Conservation (phyloP, 2,888 invertebrate species). For the Chrysolina americana region DNA sequence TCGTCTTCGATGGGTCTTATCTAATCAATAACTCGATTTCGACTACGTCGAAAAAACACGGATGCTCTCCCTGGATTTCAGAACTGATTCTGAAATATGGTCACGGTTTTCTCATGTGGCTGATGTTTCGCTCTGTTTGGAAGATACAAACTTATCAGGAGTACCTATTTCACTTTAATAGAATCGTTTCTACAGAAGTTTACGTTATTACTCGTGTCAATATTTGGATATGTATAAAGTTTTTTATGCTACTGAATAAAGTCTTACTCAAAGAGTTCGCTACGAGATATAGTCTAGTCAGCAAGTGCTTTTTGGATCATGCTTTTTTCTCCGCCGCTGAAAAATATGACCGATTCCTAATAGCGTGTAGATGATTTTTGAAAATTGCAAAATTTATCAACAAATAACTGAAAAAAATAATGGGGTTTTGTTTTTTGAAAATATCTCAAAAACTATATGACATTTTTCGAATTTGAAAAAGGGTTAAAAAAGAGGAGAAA, state of each 20-base stretch:
- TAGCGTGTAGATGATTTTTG: too few relatives aligned
- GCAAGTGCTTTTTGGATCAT: too few relatives aligned
- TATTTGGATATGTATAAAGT: constrained; percentile 7
- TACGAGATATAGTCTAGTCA: too few relatives aligned
- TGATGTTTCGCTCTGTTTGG: neutral
- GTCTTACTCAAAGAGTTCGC: constrained; percentile 1
- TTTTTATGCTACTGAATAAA: neutral
- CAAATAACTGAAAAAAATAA: too few relatives aligned
- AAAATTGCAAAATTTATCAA: too few relatives aligned
- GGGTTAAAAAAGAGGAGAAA: too few relatives aligned
- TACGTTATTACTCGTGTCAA: neutral
- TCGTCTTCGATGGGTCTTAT: constrained; percentile 3
- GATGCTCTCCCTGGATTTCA: neutral
- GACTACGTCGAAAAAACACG: neutral
- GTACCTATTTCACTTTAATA: neutral
- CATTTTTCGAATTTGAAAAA: too few relatives aligned
- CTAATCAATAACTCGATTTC: constrained; percentile 3
- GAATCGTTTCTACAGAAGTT: neutral
- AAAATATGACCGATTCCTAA: too few relatives aligned
- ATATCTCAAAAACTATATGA: too few relatives aligned
- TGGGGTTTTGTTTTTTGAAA: too few relatives aligned
- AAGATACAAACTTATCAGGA: neutral
- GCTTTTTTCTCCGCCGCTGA: too few relatives aligned
- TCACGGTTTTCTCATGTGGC: neutral
- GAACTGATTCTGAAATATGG: neutral